Evolutionary conservation across 2,888 invertebrate genomes (phyloP).

Genomic region (Eupithecia tripunctaria): DNA sequence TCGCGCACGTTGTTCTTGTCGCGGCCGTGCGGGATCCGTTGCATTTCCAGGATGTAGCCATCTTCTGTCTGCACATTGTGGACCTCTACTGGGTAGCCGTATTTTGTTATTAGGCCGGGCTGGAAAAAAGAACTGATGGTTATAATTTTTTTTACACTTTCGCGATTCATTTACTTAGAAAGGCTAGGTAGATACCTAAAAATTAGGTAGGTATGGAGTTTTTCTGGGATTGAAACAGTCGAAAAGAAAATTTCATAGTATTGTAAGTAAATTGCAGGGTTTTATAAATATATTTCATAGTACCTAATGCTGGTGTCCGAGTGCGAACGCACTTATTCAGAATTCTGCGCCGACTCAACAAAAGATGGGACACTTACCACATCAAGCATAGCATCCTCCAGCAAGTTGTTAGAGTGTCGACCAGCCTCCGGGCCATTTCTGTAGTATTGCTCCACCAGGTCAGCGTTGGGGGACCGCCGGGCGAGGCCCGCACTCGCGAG

Average conservation of each 20-base stretch:
- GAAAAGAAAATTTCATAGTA: too few species aligned
- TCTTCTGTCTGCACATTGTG: constrained; percentile 55
- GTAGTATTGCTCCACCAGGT: constrained; percentile 49
- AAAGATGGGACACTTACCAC: constrained; percentile 50
- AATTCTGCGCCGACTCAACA: background rate
- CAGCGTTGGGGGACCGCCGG: constrained; percentile 52
- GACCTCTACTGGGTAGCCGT: constrained; percentile 54
- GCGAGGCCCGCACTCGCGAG: constrained; percentile 31
- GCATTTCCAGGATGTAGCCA: constrained; percentile 55
- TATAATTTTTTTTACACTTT: background rate
- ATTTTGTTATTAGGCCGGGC: constrained; percentile 53
- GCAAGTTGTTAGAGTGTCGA: constrained; percentile 52
- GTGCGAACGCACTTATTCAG: background rate
- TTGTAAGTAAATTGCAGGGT: too few species aligned
- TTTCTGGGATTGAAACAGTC: background rate
- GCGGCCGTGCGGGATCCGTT: constrained; percentile 54
- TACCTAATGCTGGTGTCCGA: background rate
- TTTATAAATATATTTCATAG: background rate
- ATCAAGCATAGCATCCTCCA: constrained; percentile 60
- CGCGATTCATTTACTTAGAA: background rate
- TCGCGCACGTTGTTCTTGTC: constrained; percentile 53
- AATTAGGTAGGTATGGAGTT: background rate
- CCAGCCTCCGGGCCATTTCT: constrained; percentile 39
- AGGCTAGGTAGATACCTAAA: too few species aligned
- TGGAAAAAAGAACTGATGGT: constrained; percentile 29